Conservation (phyloP, 2,113 vertebrate species). For the Hipposideros armiger region DNA sequence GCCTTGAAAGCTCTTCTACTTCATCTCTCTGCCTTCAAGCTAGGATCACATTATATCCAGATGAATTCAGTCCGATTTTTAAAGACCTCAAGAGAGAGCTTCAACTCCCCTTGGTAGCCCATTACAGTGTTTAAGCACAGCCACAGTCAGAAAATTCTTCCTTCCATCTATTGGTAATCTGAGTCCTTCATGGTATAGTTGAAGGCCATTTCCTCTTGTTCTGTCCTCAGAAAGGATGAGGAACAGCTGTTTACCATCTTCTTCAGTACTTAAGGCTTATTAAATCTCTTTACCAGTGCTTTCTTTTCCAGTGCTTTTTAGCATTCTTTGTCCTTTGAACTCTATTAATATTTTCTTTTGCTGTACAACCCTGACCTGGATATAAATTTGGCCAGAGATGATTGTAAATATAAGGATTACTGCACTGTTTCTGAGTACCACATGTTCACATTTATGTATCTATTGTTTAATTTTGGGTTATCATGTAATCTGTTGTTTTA, state of each 20-base stretch:
- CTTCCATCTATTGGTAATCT: slow-evolving; percentile 43
- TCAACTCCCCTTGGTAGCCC: not conserved
- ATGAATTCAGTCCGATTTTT: slow-evolving; percentile 67
- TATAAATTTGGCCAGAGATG: slow-evolving; percentile 6
- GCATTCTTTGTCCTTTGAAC: slow-evolving; percentile 30
- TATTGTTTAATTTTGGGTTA: slow-evolving; percentile 17
- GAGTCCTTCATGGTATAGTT: slow-evolving; percentile 47
- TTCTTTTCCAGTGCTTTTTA: slow-evolving; percentile 16
- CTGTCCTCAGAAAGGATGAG: slow-evolving; percentile 40
- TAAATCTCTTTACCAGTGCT: slow-evolving; percentile 48
- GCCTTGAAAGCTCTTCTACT: slow-evolving; percentile 54
- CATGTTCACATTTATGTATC: not conserved
- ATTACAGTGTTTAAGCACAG: slow-evolving; percentile 44
- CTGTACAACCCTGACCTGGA: not conserved
- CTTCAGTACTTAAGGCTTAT: not conserved
- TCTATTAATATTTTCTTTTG: slow-evolving; percentile 57
- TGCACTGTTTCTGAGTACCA: not conserved
- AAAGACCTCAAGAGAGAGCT: slow-evolving; percentile 51
- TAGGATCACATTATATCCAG: slow-evolving; percentile 63
- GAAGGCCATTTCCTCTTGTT: slow-evolving; percentile 73
- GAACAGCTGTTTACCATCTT: slow-evolving; percentile 71
- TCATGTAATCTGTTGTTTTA: slow-evolving; percentile 35
- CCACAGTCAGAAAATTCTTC: slow-evolving; percentile 37
- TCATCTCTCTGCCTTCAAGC: slow-evolving; percentile 54
- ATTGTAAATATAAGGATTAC: slow-evolving; percentile 27